A percentile compares a stretch with the other conserved stretches of the same genome.
phyloP scores from a whole-genome alignment of 1,140 invertebrate genomes.

The Papilio machaon region DNA sequence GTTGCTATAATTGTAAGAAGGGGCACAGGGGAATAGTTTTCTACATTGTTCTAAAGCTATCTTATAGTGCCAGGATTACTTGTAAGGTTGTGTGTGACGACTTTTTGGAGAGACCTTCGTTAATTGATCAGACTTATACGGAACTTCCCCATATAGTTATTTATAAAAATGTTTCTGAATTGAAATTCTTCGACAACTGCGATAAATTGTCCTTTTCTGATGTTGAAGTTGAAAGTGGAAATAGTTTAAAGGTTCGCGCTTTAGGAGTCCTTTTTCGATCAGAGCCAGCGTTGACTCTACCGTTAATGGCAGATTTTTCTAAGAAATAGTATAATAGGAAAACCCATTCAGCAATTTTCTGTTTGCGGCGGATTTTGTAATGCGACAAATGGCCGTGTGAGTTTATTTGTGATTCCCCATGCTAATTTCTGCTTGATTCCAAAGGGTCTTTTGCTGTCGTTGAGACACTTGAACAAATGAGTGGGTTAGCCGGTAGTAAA shows the following conservation, averaged over 20 bases:
- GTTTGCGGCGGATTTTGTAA: no score
- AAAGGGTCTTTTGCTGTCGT: no score
- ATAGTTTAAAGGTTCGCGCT: background rate
- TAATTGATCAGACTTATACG: conserved; percentile 45
- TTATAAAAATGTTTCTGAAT: conserved; percentile 34
- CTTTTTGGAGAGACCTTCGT: conserved; percentile 38
- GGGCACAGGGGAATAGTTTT: no score
- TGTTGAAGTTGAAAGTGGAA: background rate
- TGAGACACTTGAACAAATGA: no score
- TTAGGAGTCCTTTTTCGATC: background rate
- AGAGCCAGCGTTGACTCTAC: background rate
- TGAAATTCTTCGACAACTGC: conserved; percentile 37
- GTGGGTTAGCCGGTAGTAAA: no score
- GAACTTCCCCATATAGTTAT: conserved; percentile 44
- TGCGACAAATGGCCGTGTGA: no score
- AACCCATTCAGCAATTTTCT: background rate
- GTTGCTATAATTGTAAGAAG: no score
- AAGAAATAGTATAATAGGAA: background rate
- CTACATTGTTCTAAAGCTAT: no score
- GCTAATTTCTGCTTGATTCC: no score
- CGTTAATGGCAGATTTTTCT: background rate
- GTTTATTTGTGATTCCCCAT: no score
- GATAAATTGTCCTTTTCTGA: no score
- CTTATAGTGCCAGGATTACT: conserved; percentile 9
- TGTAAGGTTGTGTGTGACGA: conserved; percentile 44